Evolutionary conservation across 1,140 invertebrate species (phyloP).

Genomic region (Zaprionus lachaisei): DNA sequence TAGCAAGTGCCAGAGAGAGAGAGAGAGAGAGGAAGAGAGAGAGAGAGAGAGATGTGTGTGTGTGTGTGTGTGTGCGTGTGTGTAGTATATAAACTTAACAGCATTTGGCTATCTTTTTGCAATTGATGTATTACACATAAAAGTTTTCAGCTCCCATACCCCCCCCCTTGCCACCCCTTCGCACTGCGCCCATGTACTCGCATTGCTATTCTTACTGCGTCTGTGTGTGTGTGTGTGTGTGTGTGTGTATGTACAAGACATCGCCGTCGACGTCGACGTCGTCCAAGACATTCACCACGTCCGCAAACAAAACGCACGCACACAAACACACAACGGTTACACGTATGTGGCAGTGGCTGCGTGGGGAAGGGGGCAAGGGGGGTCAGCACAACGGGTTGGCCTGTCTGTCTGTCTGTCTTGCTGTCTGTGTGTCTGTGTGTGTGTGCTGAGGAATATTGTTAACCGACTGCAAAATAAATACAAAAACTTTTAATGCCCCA

Average conservation of each 20-base stretch:
- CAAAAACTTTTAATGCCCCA: conserved; percentile 80
- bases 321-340: conserved; percentile 78
- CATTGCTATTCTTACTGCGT: conserved; percentile 45
- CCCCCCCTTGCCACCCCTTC: conserved; percentile 21
- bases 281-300: conserved; percentile 79
- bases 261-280: conserved; percentile 44
- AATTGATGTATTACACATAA: conserved; percentile 84
- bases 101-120: conserved; percentile 84
- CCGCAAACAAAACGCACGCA: conserved; percentile 82
- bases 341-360: conserved; percentile 44
- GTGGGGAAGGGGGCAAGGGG: background rate
- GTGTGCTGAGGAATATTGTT: conserved; percentile 72
- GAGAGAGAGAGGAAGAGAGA: background rate
- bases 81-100: conserved; percentile 83
- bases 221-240: conserved; percentile 10
- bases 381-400: conserved; percentile 7
- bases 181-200: conserved; percentile 47
- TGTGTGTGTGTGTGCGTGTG: conserved; percentile 32
- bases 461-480: conserved; percentile 84
- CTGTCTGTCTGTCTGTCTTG: conserved; percentile 2
- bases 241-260: conserved; percentile 45
- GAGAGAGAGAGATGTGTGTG: background rate
- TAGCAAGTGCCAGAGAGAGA: background rate
- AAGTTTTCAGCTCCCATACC: conserved; percentile 66
- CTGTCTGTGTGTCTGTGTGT: background rate